Conservation (phyloP, 2,888 invertebrate species). For the Tipula lateralis region DNA sequence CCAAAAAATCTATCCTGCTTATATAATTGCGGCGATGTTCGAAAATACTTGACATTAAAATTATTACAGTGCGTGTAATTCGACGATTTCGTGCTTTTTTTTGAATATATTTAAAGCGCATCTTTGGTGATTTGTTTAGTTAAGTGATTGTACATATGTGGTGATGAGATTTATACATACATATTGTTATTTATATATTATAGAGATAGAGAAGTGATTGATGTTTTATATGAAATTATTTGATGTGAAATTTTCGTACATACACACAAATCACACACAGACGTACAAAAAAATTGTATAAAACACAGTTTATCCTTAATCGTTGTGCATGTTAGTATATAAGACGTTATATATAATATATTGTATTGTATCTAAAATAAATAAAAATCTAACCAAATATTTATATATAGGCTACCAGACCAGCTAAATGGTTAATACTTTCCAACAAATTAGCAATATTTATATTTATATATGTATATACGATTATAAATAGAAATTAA, state of each 20-base stretch:
- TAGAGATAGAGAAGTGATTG: background rate
- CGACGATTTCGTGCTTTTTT: background rate
- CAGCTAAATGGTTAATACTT: slow-evolving; percentile 19
- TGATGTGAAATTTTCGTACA: background rate
- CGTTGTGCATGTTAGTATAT: slow-evolving; percentile 20
- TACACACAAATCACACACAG: background rate
- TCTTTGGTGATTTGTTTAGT: background rate
- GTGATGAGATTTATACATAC: background rate
- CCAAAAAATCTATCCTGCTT: background rate
- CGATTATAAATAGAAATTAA: background rate
- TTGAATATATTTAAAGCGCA: background rate
- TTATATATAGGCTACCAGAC: slow-evolving; percentile 12
- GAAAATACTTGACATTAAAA: background rate
- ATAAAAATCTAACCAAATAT: background rate
- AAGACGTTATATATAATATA: background rate
- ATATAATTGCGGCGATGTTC: background rate
- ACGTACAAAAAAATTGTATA: background rate
- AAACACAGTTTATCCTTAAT: background rate
- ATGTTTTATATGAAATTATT: background rate
- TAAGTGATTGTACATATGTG: background rate
- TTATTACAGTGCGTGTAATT: background rate
- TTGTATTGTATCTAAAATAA: background rate
- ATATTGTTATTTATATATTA: background rate
- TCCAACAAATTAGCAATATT: slow-evolving; percentile 5
- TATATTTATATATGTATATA: background rate